A percentile compares a stretch with the other conserved stretches of the same genome.
phyloP scores from a whole-genome alignment of 1,140 invertebrate genomes.

The Lycorma delicatula region DNA sequence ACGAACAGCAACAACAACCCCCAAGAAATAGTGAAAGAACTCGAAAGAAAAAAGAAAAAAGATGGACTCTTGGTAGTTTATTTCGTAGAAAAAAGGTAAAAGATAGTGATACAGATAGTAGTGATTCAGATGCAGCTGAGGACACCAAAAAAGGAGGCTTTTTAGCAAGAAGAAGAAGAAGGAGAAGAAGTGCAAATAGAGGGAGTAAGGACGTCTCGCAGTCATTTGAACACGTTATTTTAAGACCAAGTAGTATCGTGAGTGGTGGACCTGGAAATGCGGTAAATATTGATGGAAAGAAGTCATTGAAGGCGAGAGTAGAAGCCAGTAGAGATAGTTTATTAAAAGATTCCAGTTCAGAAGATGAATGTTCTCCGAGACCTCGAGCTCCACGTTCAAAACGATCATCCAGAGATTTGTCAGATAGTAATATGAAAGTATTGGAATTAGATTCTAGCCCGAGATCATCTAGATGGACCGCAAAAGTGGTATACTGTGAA shows the following conservation, averaged over 20 bases:
- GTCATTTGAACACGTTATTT: conserved; percentile 17
- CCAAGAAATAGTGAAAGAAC: conserved; percentile 6
- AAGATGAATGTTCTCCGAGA: conserved; percentile 42
- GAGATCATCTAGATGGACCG: conserved; percentile 25
- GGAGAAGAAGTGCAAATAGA: conserved; percentile 15
- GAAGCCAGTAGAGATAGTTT: conserved; percentile 52
- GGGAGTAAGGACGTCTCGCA: conserved; percentile 28
- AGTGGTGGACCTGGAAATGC: conserved; percentile 5
- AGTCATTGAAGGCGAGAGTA: conserved; percentile 48
- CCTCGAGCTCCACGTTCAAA: conserved; percentile 69
- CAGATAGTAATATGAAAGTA: conserved; percentile 37
- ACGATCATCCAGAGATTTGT: conserved; percentile 52
- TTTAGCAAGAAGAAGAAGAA: conserved; percentile 7
- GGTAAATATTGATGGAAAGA: not conserved
- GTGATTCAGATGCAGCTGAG: conserved; percentile 52
- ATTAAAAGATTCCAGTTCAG: conserved; percentile 56
- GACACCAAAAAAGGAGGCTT: conserved; percentile 36
- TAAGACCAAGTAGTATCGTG: conserved; percentile 1
- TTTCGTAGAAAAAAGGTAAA: conserved; percentile 57
- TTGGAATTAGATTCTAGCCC: not conserved
- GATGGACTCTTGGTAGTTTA: conserved; percentile 63
- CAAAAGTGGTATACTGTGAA: conserved; percentile 31
- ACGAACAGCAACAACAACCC: not conserved
- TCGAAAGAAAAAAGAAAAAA: conserved; percentile 45
- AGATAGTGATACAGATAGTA: conserved; percentile 36